Base-by-base conservation (phyloP, 2,888 invertebrate genomes). In the Bedellia somnulentella region DNA sequence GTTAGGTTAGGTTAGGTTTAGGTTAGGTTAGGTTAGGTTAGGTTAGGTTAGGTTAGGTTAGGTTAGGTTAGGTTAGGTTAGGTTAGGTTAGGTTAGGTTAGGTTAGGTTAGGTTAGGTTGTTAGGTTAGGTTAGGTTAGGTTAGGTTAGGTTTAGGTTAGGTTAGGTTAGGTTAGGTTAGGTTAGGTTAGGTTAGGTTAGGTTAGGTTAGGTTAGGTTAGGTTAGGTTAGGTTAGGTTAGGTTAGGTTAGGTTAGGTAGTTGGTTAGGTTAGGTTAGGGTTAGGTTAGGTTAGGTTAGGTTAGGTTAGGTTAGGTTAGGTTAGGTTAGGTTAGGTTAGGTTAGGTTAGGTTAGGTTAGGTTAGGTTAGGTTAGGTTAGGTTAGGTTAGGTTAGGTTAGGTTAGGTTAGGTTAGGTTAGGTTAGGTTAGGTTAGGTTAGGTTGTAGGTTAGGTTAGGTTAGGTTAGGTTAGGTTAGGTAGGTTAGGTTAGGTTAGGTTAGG, bases 261-360 rank as follows among this genome's bases (percentile, higher is more conserved):
- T 17, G 29, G 31, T 31, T 29, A n/a, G n/a, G n/a, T n/a, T n/a
- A n/a, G n/a, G n/a, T n/a, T n/a, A n/a, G n/a, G n/a, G n/a, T n/a
- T n/a, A 26, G 29, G 31, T 34, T 31, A 29, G 29, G 31, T 29
- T 34, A 24, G 30, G 30, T 27, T 29, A 24, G 27, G 32, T 27
- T 32, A 32, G 35, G 31, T 31, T 35, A 27, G 32, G 31, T 39
- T 38, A 39, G 38, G 38, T 36, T 36, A 36, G 38, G 36, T 38
- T 38, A 36, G 36, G 38, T 35, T 38, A 35, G 35, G 38, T 34
- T 39, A 37, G 36, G 36, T 38, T 35, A 36, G 38, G 38, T 38
- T 38, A 37, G 36, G 38, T 38, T 37, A 37, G 37, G 37, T 37
- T 35, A 35, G 36, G 36, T 36, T 36, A 36, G 36, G 36, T 36